These are phyloP conservation scores for Hirtodrosophila cameraria DNA, from an alignment of 2,888 invertebrate species.

Conservation along the genomic window DNA sequence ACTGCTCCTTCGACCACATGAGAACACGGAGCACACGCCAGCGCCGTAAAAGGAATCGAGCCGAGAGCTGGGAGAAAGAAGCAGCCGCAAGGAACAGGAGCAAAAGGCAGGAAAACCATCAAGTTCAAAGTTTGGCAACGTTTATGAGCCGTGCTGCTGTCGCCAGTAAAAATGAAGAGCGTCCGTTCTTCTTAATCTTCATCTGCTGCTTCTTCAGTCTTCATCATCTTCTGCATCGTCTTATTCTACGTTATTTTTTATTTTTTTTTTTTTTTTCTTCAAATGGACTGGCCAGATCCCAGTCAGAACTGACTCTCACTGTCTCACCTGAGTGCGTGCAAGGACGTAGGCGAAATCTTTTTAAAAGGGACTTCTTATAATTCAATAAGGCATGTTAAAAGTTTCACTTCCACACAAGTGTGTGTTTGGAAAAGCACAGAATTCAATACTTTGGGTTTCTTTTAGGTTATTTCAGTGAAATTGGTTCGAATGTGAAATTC, in stretches of 20 bases:
- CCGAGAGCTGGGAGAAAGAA: too few species aligned
- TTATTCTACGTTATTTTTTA: not conserved
- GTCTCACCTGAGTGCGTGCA: slow-evolving; percentile 31
- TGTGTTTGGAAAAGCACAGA: too few species aligned
- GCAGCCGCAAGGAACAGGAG: too few species aligned
- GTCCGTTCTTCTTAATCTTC: not conserved
- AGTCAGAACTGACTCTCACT: not conserved
- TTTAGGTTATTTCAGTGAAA: too few species aligned
- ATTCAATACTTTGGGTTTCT: too few species aligned
- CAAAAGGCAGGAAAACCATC: slow-evolving; percentile 69
- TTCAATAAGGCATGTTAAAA: too few species aligned
- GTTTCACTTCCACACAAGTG: too few species aligned
- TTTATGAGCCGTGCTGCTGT: slow-evolving; percentile 73
- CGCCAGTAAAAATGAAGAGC: slow-evolving; percentile 70
- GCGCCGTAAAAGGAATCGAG: slow-evolving; percentile 66
- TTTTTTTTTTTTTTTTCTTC: not conserved
- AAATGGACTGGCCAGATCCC: slow-evolving; percentile 16
- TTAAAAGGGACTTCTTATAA: too few species aligned
- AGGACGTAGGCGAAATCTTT: too few species aligned
- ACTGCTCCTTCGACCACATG: slow-evolving; percentile 42
- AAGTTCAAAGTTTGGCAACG: slow-evolving; percentile 81
- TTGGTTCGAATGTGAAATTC: too few species aligned
- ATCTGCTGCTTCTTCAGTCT: not conserved
- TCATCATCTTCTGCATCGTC: not conserved
- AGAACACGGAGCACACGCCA: slow-evolving; percentile 62